Conservation (phyloP, 1,140 invertebrate species). For the Nilaparvata lugens region DNA sequence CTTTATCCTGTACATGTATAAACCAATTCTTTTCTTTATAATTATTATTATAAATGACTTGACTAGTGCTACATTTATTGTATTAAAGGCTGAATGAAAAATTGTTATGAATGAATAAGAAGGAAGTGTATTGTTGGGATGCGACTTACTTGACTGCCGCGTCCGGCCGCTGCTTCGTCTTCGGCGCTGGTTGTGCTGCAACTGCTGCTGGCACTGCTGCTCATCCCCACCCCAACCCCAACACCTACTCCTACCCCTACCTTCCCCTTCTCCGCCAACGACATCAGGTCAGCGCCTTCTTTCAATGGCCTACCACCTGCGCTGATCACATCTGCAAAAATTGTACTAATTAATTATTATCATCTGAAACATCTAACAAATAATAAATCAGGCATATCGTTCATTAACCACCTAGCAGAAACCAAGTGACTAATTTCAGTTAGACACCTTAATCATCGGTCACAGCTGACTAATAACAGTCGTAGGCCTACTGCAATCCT, state of each 20-base stretch:
- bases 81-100: background rate
- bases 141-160: conserved; percentile 25
- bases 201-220: conserved; percentile 30
- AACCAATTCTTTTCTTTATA: no score
- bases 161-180: conserved; percentile 27
- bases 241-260: conserved; percentile 31
- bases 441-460: no score
- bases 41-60: no score
- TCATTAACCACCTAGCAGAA: no score
- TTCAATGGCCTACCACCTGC: background rate
- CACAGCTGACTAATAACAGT: no score
- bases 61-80: background rate
- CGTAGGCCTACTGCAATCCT: no score
- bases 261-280: conserved; percentile 45
- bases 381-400: no score
- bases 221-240: conserved; percentile 23
- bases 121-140: conserved; percentile 7
- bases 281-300: conserved; percentile 41
- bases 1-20: no score
- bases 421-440: no score
- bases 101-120: background rate
- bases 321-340: no score
- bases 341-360: no score
- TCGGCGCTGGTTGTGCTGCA: conserved; percentile 34
- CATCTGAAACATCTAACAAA: no score